Evolutionary conservation across 1,140 invertebrate genomes (phyloP).

Genomic region (Calephelis virginiensis): DNA sequence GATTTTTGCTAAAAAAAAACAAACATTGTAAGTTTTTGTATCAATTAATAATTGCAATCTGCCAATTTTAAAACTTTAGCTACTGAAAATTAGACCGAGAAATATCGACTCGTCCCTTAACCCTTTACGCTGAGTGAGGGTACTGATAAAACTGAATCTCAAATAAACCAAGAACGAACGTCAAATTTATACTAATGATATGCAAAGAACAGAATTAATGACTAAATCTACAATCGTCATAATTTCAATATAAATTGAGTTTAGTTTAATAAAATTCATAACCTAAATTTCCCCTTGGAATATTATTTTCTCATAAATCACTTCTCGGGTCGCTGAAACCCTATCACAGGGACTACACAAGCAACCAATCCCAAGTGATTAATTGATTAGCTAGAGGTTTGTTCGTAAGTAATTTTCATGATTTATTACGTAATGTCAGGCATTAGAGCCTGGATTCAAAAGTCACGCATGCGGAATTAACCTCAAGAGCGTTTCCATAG

Average conservation of each 20-base stretch:
- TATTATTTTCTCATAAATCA: constrained; percentile 74
- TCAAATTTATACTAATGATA: constrained; percentile 4
- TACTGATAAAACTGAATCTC: neutral
- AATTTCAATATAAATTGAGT: constrained; percentile 5
- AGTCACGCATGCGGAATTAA: constrained; percentile 37
- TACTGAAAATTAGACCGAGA: no score
- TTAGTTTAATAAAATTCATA: constrained; percentile 27
- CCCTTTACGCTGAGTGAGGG: no score
- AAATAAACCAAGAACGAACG: neutral
- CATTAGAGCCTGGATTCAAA: constrained; percentile 34
- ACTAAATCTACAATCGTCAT: constrained; percentile 2
- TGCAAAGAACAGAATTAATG: constrained; percentile 1
- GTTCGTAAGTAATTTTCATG: constrained; percentile 68
- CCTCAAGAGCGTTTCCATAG: constrained; percentile 32
- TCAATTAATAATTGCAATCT: no score
- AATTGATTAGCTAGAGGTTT: constrained; percentile 70
- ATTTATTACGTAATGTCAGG: constrained; percentile 54
- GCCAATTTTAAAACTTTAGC: no score
- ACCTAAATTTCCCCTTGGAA: constrained; percentile 55
- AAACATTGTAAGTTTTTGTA: no score
- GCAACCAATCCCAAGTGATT: constrained; percentile 65
- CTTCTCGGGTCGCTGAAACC: constrained; percentile 53
- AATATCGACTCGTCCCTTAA: no score
- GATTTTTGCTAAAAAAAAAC: no score
- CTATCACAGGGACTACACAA: constrained; percentile 57